phyloP scores from a whole-genome alignment of 2,797 vertebrate genomes.

The Eurystomus glaucurus region DNA sequence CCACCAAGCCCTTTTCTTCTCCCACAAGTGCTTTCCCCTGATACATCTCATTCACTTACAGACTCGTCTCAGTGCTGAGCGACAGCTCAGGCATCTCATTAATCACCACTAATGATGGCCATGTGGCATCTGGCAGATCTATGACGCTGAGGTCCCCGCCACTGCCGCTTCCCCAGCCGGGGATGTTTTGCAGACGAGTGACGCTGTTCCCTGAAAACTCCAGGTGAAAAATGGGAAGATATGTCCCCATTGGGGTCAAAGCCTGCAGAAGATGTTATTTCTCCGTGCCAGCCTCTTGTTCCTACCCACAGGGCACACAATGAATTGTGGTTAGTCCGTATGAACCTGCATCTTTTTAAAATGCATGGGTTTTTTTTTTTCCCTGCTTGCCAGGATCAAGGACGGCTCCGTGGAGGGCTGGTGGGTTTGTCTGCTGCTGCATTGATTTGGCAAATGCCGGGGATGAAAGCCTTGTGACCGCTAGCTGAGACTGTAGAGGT shows the following conservation, averaged over 20 bases:
- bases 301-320: fast-evolving
- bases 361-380: not conserved
- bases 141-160: fast-evolving
- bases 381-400: fast-evolving
- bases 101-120: fast-evolving
- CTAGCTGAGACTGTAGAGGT: not conserved
- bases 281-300: not conserved
- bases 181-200: fast-evolving
- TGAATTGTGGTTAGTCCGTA: not conserved
- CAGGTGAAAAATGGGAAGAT: not conserved
- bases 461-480: not conserved
- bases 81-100: not conserved
- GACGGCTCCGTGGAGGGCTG: not conserved
- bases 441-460: not conserved
- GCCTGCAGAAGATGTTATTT: not conserved
- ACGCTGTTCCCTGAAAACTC: not conserved
- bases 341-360: not conserved
- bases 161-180: not conserved
- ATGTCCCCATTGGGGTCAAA: fast-evolving
- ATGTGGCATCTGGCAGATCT: fast-evolving
- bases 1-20: not conserved
- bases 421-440: not conserved
- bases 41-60: fast-evolving
- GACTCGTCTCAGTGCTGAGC: fast-evolving
- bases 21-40: fast-evolving